Evolutionary conservation across 2,797 vertebrate genomes (phyloP).

Genomic region (Anguilla obscura): DNA sequence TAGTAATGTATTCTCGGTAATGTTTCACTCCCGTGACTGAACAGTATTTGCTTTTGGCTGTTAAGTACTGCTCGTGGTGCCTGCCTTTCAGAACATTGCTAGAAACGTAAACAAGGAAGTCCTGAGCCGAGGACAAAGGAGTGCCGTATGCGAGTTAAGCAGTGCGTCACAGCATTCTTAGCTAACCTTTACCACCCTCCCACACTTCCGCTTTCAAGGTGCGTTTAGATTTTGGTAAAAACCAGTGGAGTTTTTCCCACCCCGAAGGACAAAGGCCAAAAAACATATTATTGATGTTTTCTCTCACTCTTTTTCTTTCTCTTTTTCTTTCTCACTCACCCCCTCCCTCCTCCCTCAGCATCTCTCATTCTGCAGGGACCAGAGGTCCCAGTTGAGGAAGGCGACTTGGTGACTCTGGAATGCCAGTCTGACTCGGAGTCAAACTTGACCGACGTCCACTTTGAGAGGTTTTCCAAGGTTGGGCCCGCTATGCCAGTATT

Average conservation of each 20-base stretch:
- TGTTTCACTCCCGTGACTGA: not conserved
- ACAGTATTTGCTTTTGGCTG: not conserved
- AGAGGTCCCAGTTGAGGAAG: conserved; percentile 61
- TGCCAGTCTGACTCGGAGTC: conserved; percentile 60
- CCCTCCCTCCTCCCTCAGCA: conserved; percentile 54
- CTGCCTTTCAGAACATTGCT: not conserved
- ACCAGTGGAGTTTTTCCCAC: not conserved
- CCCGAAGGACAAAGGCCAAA: not conserved
- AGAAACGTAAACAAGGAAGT: conserved; percentile 20
- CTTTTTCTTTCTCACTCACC: not conserved
- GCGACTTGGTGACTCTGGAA: conserved; percentile 64
- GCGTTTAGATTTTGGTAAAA: not conserved
- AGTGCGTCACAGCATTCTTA: not conserved
- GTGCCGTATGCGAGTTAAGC: not conserved
- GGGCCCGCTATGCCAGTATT: conserved; percentile 29
- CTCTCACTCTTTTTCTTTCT: conserved; percentile 50
- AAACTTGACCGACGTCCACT: conserved; percentile 69
- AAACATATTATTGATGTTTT: not conserved
- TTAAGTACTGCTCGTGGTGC: not conserved
- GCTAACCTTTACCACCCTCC: not conserved
- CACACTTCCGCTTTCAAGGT: not conserved
- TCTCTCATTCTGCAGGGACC: conserved; percentile 69
- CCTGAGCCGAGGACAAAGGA: not conserved
- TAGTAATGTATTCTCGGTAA: not conserved
- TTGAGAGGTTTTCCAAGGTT: conserved; percentile 70